Evolutionary conservation across 2,797 vertebrate genomes (phyloP).

Genomic region (Martes flavigula): DNA sequence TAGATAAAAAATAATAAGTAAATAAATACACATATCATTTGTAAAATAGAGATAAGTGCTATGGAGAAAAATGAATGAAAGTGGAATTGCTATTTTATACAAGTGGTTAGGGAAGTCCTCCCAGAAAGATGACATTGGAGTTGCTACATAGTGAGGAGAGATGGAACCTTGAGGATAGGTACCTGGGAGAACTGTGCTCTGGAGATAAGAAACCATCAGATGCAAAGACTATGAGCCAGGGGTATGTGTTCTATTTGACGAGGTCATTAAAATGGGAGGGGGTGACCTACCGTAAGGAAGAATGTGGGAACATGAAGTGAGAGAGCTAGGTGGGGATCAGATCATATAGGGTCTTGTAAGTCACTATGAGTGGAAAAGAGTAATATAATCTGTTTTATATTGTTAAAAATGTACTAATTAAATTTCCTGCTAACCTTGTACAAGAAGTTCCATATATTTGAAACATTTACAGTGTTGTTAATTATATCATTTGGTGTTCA

Average conservation of each 20-base stretch:
- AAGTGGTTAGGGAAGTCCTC: background rate
- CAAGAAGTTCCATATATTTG: background rate
- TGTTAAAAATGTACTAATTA: background rate
- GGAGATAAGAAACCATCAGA: background rate
- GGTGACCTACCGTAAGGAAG: fast-evolving
- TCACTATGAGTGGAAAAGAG: background rate
- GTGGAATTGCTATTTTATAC: background rate
- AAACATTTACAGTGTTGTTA: background rate
- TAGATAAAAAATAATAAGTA: background rate
- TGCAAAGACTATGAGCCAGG: background rate
- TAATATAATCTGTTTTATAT: background rate
- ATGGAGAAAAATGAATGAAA: background rate
- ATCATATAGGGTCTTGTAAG: background rate
- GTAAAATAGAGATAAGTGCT: background rate
- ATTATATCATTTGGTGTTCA: background rate
- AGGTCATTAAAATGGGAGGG: background rate
- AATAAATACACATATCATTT: background rate
- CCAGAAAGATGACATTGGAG: background rate
- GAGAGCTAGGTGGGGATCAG: background rate
- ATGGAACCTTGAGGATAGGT: background rate
- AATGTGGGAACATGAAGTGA: background rate
- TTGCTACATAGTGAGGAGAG: background rate
- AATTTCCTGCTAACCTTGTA: background rate
- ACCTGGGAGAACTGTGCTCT: background rate
- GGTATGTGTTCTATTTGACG: background rate